Evolutionary conservation across 92 coral and sea anemone genomes (phyloP).

Genomic region (Desmophyllum pertusum): DNA sequence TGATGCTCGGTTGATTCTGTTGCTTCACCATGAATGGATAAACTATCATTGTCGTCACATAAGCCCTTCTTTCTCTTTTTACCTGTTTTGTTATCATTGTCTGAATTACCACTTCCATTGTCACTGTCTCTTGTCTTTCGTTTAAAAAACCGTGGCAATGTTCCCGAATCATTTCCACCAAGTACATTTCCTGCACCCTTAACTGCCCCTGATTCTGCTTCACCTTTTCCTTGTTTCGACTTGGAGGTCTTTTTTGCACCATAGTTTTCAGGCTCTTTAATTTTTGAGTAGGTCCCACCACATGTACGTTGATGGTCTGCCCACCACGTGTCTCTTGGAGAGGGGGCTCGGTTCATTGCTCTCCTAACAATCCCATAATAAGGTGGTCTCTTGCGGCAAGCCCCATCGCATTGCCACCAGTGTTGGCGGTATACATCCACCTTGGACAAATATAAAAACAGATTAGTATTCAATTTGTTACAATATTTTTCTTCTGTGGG

Average conservation of each 20-base stretch:
- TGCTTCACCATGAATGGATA: background rate
- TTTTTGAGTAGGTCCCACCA: constrained; percentile 93
- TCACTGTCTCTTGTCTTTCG: constrained; percentile 45
- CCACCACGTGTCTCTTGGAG: constrained; percentile 98
- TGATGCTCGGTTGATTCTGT: constrained; percentile 15
- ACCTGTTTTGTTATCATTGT: constrained; percentile 4
- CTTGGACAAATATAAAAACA: constrained; percentile 37
- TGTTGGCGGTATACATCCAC: constrained; percentile 94
- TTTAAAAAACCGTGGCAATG: constrained; percentile 38
- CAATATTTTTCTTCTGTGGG: too few relatives aligned
- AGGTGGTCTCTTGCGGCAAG: constrained; percentile 93
- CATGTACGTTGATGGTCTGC: constrained; percentile 90
- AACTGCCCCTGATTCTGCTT: background rate
- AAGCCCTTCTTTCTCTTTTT: constrained; percentile 38
- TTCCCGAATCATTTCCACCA: constrained; percentile 36
- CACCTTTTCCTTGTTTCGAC: constrained; percentile 30
- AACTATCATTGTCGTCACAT: background rate
- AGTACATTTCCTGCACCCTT: constrained; percentile 30
- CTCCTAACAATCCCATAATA: constrained; percentile 92
- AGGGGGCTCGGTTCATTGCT: constrained; percentile 96
- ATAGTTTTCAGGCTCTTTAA: constrained; percentile 94
- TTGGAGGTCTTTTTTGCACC: constrained; percentile 71
- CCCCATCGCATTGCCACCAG: constrained; percentile 98
- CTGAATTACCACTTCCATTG: constrained; percentile 17
- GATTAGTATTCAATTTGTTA: too few relatives aligned